Evolutionary conservation across 2,888 invertebrate genomes (phyloP).

Genomic region (Schizaphis graminum): DNA sequence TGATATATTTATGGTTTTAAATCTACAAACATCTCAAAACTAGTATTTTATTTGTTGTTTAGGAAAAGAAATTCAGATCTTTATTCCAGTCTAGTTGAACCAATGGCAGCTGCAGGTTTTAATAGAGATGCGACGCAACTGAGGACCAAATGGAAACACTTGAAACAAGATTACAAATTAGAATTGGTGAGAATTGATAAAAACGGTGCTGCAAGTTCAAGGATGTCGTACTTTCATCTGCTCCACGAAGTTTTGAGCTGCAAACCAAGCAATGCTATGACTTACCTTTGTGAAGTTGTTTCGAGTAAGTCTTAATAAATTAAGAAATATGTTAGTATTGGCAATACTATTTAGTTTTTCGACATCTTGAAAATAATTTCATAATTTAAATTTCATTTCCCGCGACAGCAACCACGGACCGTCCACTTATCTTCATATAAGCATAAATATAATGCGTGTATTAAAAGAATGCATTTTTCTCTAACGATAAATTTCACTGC

Average conservation of each 20-base stretch:
- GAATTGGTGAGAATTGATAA: conserved; percentile 56
- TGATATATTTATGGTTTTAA: not conserved
- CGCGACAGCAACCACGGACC: not conserved
- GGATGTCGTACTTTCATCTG: conserved; percentile 57
- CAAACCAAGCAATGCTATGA: conserved; percentile 57
- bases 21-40: not conserved
- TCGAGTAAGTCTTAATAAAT: conserved; percentile 38
- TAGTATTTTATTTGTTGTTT: conserved; percentile 4
- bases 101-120: conserved; percentile 58
- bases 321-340: not conserved
- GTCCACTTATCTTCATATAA: not conserved
- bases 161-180: conserved; percentile 62
- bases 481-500: too few species aligned
- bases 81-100: conserved; percentile 56
- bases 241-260: conserved; percentile 60
- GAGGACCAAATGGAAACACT: conserved; percentile 61
- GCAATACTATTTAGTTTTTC: not conserved
- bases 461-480: not conserved
- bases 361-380: not conserved
- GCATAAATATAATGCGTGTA: not conserved
- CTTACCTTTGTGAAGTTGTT: conserved; percentile 58
- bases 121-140: conserved; percentile 59
- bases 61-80: conserved; percentile 63
- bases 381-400: not conserved
- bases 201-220: conserved; percentile 44